phyloP scores from a whole-genome alignment of 2,888 invertebrate species.

The Diabrotica balteata region DNA sequence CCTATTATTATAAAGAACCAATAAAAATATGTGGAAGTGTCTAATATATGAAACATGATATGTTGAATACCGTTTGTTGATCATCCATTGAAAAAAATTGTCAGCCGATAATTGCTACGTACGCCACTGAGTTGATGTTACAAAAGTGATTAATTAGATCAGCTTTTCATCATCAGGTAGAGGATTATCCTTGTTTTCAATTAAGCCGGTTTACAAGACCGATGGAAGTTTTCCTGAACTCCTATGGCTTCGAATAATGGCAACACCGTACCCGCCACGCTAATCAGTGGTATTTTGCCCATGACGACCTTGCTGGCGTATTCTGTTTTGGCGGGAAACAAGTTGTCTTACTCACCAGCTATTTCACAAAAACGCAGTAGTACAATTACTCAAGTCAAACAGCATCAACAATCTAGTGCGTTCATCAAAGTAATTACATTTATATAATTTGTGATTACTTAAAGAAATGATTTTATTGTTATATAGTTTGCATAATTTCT shows the following conservation, averaged over 20 bases:
- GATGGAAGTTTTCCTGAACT: background rate
- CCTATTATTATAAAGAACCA: too few relatives aligned
- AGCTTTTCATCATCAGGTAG: background rate
- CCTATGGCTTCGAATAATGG: slow-evolving; percentile 1
- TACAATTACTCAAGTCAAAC: background rate
- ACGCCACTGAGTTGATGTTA: too few relatives aligned
- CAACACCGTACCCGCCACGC: background rate
- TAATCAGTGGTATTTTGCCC: background rate
- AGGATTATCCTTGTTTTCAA: slow-evolving; percentile 2
- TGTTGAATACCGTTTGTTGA: too few relatives aligned
- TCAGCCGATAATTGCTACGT: too few relatives aligned
- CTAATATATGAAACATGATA: too few relatives aligned
- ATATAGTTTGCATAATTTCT: too few relatives aligned
- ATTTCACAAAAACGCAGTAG: slow-evolving; percentile 4
- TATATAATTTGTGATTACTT: too few relatives aligned
- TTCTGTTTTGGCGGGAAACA: slow-evolving; percentile 20
- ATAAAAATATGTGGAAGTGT: too few relatives aligned
- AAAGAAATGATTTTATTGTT: too few relatives aligned
- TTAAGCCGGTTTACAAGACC: background rate
- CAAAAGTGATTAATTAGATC: background rate
- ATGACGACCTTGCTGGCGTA: slow-evolving; percentile 16
- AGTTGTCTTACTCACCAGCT: background rate
- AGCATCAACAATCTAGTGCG: too few relatives aligned
- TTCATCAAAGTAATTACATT: too few relatives aligned
- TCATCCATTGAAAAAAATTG: too few relatives aligned